Conservation (phyloP, 2,888 invertebrate species). For the Oxyteleia sp. region DNA sequence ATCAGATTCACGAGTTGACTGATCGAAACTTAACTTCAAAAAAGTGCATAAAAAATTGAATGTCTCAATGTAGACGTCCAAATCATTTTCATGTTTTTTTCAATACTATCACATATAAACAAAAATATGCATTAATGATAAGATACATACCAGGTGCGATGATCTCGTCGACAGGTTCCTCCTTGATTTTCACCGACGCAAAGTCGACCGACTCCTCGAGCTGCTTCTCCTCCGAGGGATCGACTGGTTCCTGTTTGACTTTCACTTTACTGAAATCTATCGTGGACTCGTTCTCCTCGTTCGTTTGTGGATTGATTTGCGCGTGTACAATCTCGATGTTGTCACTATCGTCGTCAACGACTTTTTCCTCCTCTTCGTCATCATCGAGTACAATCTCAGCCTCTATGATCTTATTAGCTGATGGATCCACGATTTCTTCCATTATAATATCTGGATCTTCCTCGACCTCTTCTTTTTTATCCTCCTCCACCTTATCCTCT, state of each 20-base stretch:
- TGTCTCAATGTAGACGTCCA: too few relatives aligned
- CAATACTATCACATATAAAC: too few relatives aligned
- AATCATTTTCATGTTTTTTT: too few relatives aligned
- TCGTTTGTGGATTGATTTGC: neutral
- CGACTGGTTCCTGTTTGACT: slow-evolving; percentile 65
- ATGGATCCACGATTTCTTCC: slow-evolving; percentile 47
- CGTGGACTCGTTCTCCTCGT: neutral
- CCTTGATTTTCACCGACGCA: too few relatives aligned
- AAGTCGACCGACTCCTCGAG: too few relatives aligned
- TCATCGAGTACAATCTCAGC: slow-evolving; percentile 51
- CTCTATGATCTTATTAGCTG: slow-evolving; percentile 42
- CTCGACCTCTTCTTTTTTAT: slow-evolving; percentile 7
- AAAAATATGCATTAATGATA: too few relatives aligned
- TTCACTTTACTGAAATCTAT: slow-evolving; percentile 43
- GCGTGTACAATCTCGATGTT: slow-evolving; percentile 13
- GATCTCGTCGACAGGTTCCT: too few relatives aligned
- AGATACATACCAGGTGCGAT: too few relatives aligned
- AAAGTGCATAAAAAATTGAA: too few relatives aligned
- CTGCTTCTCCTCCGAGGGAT: slow-evolving; percentile 27
- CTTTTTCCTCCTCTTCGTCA: slow-evolving; percentile 41
- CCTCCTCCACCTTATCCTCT: slow-evolving; percentile 11
- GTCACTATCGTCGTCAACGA: slow-evolving; percentile 7
- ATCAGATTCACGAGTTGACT: too few relatives aligned
- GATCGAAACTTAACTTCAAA: too few relatives aligned
- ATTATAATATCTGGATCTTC: slow-evolving; percentile 54